Evolutionary conservation across 2,797 vertebrate genomes (phyloP).

Genomic region (Acrossocheilus wenchowensis): DNA sequence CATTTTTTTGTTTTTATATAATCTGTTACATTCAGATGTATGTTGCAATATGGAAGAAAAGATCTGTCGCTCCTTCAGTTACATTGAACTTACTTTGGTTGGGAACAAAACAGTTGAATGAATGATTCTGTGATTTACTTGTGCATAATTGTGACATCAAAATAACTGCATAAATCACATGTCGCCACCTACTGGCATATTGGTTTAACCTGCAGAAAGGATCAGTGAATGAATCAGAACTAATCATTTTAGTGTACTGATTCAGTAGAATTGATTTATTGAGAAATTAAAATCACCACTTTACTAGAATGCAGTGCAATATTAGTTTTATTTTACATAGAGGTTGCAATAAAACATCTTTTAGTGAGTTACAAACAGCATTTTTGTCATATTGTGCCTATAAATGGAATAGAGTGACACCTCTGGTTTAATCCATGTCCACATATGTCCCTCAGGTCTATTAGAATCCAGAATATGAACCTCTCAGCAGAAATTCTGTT

Average conservation of each 20-base stretch:
- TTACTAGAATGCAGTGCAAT: neutral
- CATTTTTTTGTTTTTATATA: neutral
- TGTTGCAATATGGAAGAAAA: too few species aligned
- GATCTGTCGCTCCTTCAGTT: neutral
- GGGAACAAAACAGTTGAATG: neutral
- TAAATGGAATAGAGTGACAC: neutral
- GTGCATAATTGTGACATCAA: neutral
- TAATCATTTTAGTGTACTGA: neutral
- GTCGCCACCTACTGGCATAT: neutral
- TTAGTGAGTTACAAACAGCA: neutral
- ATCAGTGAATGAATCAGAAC: neutral
- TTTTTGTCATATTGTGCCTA: neutral
- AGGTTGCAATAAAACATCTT: neutral
- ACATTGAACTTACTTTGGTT: neutral
- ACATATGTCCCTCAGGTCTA: neutral
- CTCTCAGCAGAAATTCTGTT: conserved; percentile 5
- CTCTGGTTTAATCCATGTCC: neutral
- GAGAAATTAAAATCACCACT: neutral
- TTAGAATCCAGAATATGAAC: neutral
- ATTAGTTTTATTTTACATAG: neutral
- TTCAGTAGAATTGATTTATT: neutral
- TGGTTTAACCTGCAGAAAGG: neutral
- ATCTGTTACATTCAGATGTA: neutral
- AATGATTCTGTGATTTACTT: neutral
- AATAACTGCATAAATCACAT: neutral